Evolutionary conservation across 2,797 vertebrate species (phyloP).

Genomic region (Micromesistius poutassou): DNA sequence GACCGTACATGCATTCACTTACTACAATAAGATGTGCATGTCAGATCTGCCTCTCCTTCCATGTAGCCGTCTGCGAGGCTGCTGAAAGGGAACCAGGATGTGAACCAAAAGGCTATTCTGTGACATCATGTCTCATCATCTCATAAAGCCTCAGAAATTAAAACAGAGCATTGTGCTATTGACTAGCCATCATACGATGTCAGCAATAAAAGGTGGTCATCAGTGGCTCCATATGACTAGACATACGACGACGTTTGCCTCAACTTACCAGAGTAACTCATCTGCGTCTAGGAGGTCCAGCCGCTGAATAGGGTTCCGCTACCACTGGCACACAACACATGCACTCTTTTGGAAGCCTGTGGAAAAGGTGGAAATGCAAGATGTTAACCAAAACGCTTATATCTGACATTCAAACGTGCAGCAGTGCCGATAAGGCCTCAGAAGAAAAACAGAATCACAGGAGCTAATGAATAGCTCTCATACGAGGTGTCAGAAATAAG

Average conservation of each 20-base stretch:
- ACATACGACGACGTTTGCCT: neutral
- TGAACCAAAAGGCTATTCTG: neutral
- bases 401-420: neutral
- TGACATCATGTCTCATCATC: too few species aligned
- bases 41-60: neutral
- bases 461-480: constrained; percentile 51
- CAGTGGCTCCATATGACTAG: constrained; percentile 33
- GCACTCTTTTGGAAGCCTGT: neutral
- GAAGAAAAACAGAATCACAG: constrained; percentile 37
- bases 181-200: constrained; percentile 54
- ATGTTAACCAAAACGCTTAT: neutral
- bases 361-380: neutral
- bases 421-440: neutral
- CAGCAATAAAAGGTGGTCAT: constrained; percentile 64
- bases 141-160: neutral
- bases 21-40: neutral
- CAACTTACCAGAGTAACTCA: neutral
- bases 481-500: constrained; percentile 66
- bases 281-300: too few species aligned
- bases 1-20: neutral
- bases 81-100: neutral
- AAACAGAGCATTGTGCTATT: constrained; percentile 45
- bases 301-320: too few species aligned
- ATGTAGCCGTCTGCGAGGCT: neutral
- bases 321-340: too few species aligned